Evolutionary conservation across 2,797 vertebrate genomes (phyloP), one percentile per base, ranked within the genome.

Genomic region (Platalea minor): DNA sequence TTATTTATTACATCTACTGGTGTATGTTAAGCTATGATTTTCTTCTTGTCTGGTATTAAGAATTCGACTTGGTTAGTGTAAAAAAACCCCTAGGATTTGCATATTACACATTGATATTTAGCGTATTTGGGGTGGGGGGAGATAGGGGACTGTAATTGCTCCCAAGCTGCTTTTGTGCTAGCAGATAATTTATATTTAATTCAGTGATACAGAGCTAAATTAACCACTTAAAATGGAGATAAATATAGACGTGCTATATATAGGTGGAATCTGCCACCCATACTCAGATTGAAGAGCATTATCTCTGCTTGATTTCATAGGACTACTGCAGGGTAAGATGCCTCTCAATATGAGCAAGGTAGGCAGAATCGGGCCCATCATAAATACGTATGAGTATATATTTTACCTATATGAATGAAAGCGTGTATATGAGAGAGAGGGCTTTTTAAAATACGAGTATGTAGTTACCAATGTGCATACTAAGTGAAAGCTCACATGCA

Each of bases 1-100:
- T 97, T 97, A 97, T 98, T 98, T 97, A 97, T 98, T 97, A 89
- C 85, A 95, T 96, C 91, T 95, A 95, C 95, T 77, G 78, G 95
- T 98, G 96, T 94, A 96, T 96, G 96, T 95, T 95, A 97, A 97
- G 93, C 95, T 95, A 88, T 91, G 96, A 94, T 96, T 97, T 97
- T 95, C 94, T 95, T 96, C 97, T 97, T 90, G 75, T 93, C 57
- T 86, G 54, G 56, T 94, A 95, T 96, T 97, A 97, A 96, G 97
- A 96, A 98, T 97, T 96, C 68, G 53, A 95, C 85, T 80, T 61
- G 95, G 80, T 91, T 95, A 93, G 85, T 91, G 59, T 91, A 91
- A 97, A 98, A 97, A 94, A 60, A 4, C 2, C 33, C 53, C 29
- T 53, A 97, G 84, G 88, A 87, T 83, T 96, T 97, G 88, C 96